Evolutionary conservation across 2,113 vertebrate genomes (phyloP).

Genomic region (Albula glossodonta): DNA sequence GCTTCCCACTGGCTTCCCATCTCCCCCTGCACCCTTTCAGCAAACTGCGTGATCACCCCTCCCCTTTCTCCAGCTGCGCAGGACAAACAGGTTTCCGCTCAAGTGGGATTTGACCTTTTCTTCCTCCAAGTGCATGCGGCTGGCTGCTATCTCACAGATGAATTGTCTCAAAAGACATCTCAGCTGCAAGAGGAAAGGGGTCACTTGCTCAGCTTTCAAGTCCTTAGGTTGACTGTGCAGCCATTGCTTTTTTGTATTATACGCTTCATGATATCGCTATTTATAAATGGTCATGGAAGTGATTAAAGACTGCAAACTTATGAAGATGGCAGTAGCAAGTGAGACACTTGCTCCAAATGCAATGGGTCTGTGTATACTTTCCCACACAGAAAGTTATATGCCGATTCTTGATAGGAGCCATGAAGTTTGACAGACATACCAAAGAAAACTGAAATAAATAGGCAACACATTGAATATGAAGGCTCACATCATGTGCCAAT

Average conservation of each 20-base stretch:
- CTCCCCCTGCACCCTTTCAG: conserved; percentile 16
- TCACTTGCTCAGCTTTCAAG: not conserved
- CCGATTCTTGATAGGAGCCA: too few relatives aligned
- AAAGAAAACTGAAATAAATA: too few relatives aligned
- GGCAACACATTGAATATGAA: too few relatives aligned
- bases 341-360: too few relatives aligned
- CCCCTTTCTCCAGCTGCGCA: conserved; percentile 34
- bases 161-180: conserved; percentile 36
- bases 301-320: not conserved
- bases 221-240: not conserved
- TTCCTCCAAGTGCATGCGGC: not conserved
- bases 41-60: not conserved
- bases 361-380: too few relatives aligned
- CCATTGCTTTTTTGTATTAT: not conserved
- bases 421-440: too few relatives aligned
- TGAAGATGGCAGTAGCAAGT: too few relatives aligned
- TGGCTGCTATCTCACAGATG: conserved; percentile 41
- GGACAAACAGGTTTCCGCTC: conserved; percentile 42
- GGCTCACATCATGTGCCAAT: too few relatives aligned
- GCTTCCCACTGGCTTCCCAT: conserved; percentile 28
- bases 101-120: conserved; percentile 44
- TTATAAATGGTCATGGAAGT: not conserved
- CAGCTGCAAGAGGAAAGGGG: not conserved
- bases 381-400: too few relatives aligned
- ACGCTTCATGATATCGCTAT: not conserved